Conservation (phyloP, 2,888 invertebrate genomes). For the Schizotus pectinicornis region DNA sequence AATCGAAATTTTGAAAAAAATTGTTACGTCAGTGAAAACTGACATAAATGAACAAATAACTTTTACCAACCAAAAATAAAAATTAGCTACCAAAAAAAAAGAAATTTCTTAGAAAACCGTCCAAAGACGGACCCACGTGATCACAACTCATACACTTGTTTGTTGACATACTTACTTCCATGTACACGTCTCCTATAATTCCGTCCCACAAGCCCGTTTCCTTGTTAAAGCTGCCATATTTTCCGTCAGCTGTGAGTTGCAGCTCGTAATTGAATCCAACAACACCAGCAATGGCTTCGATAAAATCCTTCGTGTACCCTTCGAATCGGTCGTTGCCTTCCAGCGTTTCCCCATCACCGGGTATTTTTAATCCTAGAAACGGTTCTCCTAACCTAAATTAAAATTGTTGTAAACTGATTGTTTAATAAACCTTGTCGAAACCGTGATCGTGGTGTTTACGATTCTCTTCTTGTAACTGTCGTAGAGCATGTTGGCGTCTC, state of each 20-base stretch:
- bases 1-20: no score
- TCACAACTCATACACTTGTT: no score
- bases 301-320: slow-evolving; percentile 88
- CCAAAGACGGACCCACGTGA: no score
- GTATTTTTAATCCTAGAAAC: slow-evolving; percentile 3
- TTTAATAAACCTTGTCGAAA: slow-evolving; percentile 6
- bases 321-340: slow-evolving; percentile 77
- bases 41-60: no score
- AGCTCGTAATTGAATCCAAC: slow-evolving; percentile 65
- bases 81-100: no score
- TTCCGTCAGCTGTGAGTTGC: slow-evolving; percentile 65
- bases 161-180: slow-evolving; percentile 69
- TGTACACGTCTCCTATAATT: slow-evolving; percentile 72
- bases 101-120: no score
- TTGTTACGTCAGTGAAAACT: no score
- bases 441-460: slow-evolving; percentile 2
- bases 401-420: neutral
- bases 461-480: neutral
- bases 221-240: slow-evolving; percentile 71
- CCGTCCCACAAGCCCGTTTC: slow-evolving; percentile 79
- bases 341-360: slow-evolving; percentile 1
- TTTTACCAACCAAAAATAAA: no score
- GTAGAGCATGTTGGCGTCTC: neutral
- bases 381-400: slow-evolving; percentile 11
- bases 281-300: slow-evolving; percentile 72